These are phyloP conservation scores for Drosophila lini DNA, from an alignment of 1,140 invertebrate genomes.

Conservation along the genomic window DNA sequence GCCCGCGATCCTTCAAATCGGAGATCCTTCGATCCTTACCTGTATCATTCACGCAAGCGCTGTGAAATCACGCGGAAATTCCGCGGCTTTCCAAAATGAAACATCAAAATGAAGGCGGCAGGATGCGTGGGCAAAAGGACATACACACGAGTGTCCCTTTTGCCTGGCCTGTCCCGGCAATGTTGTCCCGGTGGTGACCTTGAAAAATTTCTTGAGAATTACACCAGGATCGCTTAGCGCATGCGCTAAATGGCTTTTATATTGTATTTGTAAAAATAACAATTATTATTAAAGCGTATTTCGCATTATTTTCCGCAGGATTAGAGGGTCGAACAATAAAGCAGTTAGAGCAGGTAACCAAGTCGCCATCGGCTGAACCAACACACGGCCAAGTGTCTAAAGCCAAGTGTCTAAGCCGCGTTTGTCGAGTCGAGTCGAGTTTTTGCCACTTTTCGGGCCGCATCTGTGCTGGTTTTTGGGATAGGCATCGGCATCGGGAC, in stretches of 20 bases:
- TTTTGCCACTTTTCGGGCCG: constrained; percentile 26
- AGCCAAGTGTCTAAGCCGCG: constrained; percentile 77
- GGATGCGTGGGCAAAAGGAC: constrained; percentile 49
- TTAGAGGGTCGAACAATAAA: constrained; percentile 74
- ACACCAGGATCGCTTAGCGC: constrained; percentile 76
- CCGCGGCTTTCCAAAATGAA: constrained; percentile 69
- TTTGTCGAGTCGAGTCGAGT: constrained; percentile 37
- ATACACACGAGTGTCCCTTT: constrained; percentile 33
- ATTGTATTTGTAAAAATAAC: constrained; percentile 81
- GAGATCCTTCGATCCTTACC: constrained; percentile 18
- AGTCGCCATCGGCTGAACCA: constrained; percentile 21
- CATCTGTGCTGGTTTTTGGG: constrained; percentile 37
- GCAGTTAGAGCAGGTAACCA: constrained; percentile 38
- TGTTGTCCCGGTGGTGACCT: constrained; percentile 73
- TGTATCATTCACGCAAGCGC: constrained; percentile 74
- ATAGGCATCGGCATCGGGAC: background rate
- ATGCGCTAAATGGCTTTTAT: constrained; percentile 82
- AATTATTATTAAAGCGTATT: constrained; percentile 83
- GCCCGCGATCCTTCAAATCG: background rate
- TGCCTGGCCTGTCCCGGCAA: constrained; percentile 52
- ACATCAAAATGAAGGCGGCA: constrained; percentile 24
- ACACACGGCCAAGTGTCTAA: constrained; percentile 59
- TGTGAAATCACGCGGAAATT: constrained; percentile 75
- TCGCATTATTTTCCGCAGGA: constrained; percentile 82
- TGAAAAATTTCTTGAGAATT: constrained; percentile 78